A percentile compares a stretch with the other conserved stretches of the same genome.
Evolutionary conservation across 2,797 vertebrate species (phyloP).

Genomic region (Lutjanus campechanus): DNA sequence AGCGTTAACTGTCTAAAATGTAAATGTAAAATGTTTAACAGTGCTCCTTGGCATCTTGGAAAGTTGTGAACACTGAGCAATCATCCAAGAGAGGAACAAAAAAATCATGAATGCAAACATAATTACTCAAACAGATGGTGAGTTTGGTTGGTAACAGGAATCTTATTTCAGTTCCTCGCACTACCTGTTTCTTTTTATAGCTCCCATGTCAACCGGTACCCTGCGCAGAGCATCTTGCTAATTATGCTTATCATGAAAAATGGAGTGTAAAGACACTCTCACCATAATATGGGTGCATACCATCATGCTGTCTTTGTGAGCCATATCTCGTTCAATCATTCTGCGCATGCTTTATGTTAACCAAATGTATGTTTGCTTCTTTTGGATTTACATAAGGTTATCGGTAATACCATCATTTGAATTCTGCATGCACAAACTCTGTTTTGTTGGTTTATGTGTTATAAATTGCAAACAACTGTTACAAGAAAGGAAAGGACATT

Average conservation of each 20-base stretch:
- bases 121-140: constrained; percentile 43
- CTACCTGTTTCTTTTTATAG: constrained; percentile 67
- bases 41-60: not conserved
- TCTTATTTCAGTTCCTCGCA: constrained; percentile 39
- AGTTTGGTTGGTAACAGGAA: constrained; percentile 20
- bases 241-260: constrained; percentile 66
- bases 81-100: not conserved
- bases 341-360: constrained; percentile 5
- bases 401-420: constrained; percentile 26
- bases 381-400: constrained; percentile 46
- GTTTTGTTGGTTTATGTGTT: constrained; percentile 33
- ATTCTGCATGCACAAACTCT: constrained; percentile 21
- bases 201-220: constrained; percentile 40
- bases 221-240: constrained; percentile 42
- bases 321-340: constrained; percentile 15
- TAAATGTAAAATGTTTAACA: not conserved
- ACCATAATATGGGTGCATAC: not conserved
- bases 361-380: constrained; percentile 10
- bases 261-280: constrained; percentile 37
- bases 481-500: constrained; percentile 1
- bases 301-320: constrained; percentile 4
- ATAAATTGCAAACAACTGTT: constrained; percentile 35
- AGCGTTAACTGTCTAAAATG: not conserved
- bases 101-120: constrained; percentile 19
- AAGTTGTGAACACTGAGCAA: constrained; percentile 1